Percentiles rank a stretch among this genome's conserved stretches.
These are phyloP conservation scores for Drosophila quinaria DNA, from an alignment of 2,888 invertebrate genomes.

Conservation along the genomic window DNA sequence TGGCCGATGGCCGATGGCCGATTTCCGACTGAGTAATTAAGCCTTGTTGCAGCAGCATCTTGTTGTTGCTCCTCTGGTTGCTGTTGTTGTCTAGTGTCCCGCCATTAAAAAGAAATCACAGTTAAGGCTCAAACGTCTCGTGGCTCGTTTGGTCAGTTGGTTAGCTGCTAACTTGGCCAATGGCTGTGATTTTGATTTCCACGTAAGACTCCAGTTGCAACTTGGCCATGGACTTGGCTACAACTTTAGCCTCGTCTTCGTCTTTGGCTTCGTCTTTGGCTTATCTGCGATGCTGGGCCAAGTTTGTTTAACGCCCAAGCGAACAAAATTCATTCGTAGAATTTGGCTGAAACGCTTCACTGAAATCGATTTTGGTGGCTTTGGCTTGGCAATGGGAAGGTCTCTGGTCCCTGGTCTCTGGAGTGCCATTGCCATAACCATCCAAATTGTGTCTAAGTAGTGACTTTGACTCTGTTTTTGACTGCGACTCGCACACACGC, in stretches of 20 bases:
- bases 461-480: constrained; percentile 40
- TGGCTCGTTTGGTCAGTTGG: constrained; percentile 54
- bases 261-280: constrained; percentile 13
- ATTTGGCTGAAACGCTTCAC: constrained; percentile 68
- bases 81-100: constrained; percentile 77
- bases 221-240: constrained; percentile 21
- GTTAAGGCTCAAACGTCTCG: constrained; percentile 65
- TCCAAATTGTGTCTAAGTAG: constrained; percentile 84
- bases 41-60: constrained; percentile 68
- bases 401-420: constrained; percentile 81
- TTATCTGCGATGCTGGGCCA: constrained; percentile 72
- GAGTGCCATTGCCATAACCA: constrained; percentile 83
- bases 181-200: constrained; percentile 67
- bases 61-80: constrained; percentile 36
- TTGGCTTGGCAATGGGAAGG: constrained; percentile 25
- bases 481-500: constrained; percentile 21
- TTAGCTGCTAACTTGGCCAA: constrained; percentile 41
- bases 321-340: constrained; percentile 74
- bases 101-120: constrained; percentile 81
- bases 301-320: constrained; percentile 69
- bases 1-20: constrained; percentile 62
- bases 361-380: constrained; percentile 69
- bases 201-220: constrained; percentile 63
- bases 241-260: background rate
- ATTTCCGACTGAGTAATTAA: constrained; percentile 79